These are phyloP conservation scores for Bos javanicus DNA, from an alignment of 2,113 vertebrate species.

Conservation along the genomic window DNA sequence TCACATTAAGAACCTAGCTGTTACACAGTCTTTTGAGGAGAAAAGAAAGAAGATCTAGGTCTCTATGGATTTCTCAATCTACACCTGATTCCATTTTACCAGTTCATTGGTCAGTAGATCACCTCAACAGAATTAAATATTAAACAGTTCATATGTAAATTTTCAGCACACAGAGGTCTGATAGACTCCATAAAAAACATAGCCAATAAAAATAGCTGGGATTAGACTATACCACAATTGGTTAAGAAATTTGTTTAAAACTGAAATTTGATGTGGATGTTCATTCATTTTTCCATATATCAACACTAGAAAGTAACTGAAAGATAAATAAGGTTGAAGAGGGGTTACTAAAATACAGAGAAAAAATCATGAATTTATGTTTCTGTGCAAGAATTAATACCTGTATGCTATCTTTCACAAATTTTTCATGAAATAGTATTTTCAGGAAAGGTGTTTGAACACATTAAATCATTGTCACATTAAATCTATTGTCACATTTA, in stretches of 20 bases:
- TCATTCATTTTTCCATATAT: not conserved
- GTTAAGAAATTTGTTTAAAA: not conserved
- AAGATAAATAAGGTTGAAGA: not conserved
- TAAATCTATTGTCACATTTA: not conserved
- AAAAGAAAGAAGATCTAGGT: not conserved
- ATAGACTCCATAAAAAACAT: not conserved
- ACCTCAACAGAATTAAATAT: not conserved
- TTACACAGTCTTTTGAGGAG: too few relatives aligned
- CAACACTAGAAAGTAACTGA: not conserved
- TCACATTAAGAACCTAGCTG: rapidly evolving
- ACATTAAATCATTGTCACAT: not conserved
- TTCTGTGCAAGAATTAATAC: not conserved
- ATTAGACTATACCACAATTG: rapidly evolving
- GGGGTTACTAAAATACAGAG: rapidly evolving
- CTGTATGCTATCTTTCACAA: not conserved
- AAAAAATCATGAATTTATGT: not conserved
- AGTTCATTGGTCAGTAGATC: too few relatives aligned
- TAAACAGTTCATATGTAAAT: not conserved
- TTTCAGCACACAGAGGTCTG: too few relatives aligned
- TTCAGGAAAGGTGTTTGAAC: not conserved
- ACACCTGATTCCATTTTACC: not conserved
- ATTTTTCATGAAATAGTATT: not conserved
- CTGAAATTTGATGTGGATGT: not conserved
- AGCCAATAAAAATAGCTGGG: not conserved
- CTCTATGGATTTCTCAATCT: not conserved